A percentile compares a stretch with the other conserved stretches of the same genome.
Evolutionary conservation across 2,888 invertebrate species (phyloP).

Genomic region (Dicranocentrus wangi): DNA sequence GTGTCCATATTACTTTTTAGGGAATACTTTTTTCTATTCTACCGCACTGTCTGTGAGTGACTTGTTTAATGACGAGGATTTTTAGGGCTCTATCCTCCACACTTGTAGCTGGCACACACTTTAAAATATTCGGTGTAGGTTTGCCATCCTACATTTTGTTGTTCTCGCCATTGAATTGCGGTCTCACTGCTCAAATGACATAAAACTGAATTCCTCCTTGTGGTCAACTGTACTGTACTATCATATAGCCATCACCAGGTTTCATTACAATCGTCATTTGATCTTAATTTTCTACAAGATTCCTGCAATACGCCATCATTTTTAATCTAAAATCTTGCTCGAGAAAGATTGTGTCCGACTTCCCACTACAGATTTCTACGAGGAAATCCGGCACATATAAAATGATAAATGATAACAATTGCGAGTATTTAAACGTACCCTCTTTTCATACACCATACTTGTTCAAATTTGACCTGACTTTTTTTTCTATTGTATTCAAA

Average conservation of each 20-base stretch:
- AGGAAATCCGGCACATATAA: conserved; percentile 57
- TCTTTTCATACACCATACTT: neutral
- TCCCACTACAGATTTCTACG: conserved; percentile 44
- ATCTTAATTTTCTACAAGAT: conserved; percentile 3
- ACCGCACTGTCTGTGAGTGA: neutral
- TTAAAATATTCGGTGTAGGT: too few relatives aligned
- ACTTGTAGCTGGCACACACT: too few relatives aligned
- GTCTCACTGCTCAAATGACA: conserved; percentile 46
- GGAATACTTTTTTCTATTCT: neutral
- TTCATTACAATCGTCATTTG: neutral
- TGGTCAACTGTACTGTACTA: conserved; percentile 28
- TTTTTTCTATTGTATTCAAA: conserved; percentile 17
- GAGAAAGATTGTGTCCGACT: conserved; percentile 45
- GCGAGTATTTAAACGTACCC: neutral
- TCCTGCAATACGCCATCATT: neutral
- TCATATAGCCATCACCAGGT: neutral
- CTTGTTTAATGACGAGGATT: neutral
- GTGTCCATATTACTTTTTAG: neutral
- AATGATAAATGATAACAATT: conserved; percentile 15
- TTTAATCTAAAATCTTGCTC: too few relatives aligned
- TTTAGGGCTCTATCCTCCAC: too few relatives aligned
- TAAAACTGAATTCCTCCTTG: conserved; percentile 25
- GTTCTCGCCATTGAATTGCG: conserved; percentile 52
- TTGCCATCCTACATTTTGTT: neutral
- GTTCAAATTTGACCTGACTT: conserved; percentile 38